Evolutionary conservation across 2,797 vertebrate species (phyloP).

Genomic region (Pseudocheirus occidentalis): DNA sequence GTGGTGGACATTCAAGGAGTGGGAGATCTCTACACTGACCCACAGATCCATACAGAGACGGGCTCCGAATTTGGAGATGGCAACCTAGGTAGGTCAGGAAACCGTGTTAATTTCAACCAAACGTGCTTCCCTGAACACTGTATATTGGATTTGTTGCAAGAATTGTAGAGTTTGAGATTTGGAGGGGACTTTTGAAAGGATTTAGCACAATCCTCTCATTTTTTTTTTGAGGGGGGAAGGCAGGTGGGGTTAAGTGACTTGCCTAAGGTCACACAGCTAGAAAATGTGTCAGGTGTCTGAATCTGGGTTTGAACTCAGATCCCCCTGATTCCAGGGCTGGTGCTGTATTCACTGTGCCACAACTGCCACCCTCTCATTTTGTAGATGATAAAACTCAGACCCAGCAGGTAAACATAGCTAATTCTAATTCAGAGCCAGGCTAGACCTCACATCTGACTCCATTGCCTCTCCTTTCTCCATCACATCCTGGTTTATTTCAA

Average conservation of each 20-base stretch:
- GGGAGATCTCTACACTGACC: slow-evolving; percentile 98
- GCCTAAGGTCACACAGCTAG: no score
- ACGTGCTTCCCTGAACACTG: neutral
- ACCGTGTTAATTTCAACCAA: neutral
- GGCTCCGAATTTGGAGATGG: slow-evolving; percentile 98
- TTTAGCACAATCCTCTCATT: neutral
- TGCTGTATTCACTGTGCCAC: no score
- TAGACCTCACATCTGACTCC: neutral
- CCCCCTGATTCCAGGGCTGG: no score
- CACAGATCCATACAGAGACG: slow-evolving; percentile 96
- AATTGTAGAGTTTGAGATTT: neutral
- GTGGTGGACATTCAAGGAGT: slow-evolving; percentile 99
- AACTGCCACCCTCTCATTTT: neutral
- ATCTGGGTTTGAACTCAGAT: no score
- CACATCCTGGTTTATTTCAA: neutral
- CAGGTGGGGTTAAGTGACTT: no score
- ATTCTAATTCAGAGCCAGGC: neutral
- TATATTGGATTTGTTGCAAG: neutral
- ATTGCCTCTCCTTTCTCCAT: neutral
- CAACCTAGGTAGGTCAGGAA: slow-evolving; percentile 90
- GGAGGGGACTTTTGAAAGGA: neutral
- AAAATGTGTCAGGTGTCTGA: no score
- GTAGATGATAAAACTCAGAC: neutral
- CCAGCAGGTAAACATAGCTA: neutral
- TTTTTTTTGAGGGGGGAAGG: no score